These are phyloP conservation scores for Gymnocephalus cernua DNA, from an alignment of 2,113 vertebrate species.

Conservation along the genomic window DNA sequence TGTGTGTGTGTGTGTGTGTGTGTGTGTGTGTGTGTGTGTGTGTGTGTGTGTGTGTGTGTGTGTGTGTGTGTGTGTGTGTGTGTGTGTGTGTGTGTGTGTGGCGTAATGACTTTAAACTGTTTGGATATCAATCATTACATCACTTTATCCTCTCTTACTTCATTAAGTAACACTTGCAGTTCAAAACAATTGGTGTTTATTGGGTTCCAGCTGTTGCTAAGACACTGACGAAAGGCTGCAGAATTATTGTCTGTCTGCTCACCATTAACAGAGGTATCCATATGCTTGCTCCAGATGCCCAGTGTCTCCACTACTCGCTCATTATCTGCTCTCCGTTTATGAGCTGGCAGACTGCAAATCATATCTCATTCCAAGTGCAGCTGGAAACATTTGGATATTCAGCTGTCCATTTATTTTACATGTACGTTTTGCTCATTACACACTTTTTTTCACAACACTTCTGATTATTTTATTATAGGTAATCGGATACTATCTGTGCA, in stretches of 20 bases:
- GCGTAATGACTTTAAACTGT: not conserved
- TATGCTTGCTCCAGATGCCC: slow-evolving; percentile 77
- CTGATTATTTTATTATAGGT: slow-evolving; percentile 36
- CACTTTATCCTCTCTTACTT: slow-evolving; percentile 42
- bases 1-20: not conserved
- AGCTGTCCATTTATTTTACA: slow-evolving; percentile 60
- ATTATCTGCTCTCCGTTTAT: slow-evolving; percentile 71
- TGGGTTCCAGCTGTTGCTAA: slow-evolving; percentile 74
- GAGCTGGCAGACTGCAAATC: slow-evolving; percentile 59
- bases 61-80: not conserved
- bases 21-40: not conserved
- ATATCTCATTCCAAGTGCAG: slow-evolving; percentile 60
- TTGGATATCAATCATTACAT: slow-evolving; percentile 25
- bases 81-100: not conserved
- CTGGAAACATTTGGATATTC: slow-evolving; percentile 66
- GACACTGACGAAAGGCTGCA: slow-evolving; percentile 53
- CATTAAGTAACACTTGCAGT: slow-evolving; percentile 50
- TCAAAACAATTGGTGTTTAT: slow-evolving; percentile 66
- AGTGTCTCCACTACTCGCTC: slow-evolving; percentile 60
- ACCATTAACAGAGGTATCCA: slow-evolving; percentile 64
- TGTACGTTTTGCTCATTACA: slow-evolving; percentile 47
- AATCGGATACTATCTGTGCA: slow-evolving; percentile 12
- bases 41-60: not conserved
- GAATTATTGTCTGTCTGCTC: slow-evolving; percentile 66
- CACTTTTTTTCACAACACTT: slow-evolving; percentile 24